Evolutionary conservation across 2,113 vertebrate species (phyloP).

Genomic region (Takifugu flavidus): DNA sequence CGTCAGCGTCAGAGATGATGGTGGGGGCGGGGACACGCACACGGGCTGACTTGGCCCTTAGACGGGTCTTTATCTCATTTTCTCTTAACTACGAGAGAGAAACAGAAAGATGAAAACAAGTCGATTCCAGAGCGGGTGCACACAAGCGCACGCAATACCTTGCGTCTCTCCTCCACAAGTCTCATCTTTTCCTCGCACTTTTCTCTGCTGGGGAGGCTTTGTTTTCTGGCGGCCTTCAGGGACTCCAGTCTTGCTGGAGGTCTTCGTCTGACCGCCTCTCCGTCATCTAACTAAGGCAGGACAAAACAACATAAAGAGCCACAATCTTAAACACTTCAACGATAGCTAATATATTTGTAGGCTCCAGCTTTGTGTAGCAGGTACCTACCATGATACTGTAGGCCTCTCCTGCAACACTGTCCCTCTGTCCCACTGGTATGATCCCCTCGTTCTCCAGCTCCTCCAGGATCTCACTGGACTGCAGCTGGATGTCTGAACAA

Average conservation of each 20-base stretch:
- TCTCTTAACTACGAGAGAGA: slow-evolving; percentile 65
- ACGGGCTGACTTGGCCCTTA: slow-evolving; percentile 64
- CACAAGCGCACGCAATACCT: slow-evolving; percentile 53
- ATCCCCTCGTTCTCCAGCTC: slow-evolving; percentile 83
- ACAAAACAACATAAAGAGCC: slow-evolving; percentile 10
- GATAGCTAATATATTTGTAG: neutral
- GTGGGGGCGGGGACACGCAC: slow-evolving; percentile 20
- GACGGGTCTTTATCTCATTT: slow-evolving; percentile 70
- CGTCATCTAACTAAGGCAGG: slow-evolving; percentile 55
- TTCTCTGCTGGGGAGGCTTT: slow-evolving; percentile 63
- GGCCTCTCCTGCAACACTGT: slow-evolving; percentile 57
- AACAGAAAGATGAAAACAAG: neutral
- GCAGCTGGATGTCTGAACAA: slow-evolving; percentile 56
- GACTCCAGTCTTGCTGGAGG: slow-evolving; percentile 80
- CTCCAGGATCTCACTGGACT: slow-evolving; percentile 81
- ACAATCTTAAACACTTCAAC: slow-evolving; percentile 1
- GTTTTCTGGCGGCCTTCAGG: slow-evolving; percentile 64
- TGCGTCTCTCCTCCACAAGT: slow-evolving; percentile 70
- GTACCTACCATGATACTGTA: slow-evolving; percentile 75
- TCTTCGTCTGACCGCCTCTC: slow-evolving; percentile 51
- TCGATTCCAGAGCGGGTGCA: neutral
- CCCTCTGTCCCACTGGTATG: slow-evolving; percentile 68
- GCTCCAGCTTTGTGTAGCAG: neutral
- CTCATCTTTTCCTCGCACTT: slow-evolving; percentile 76
- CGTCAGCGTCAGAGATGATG: slow-evolving; percentile 1